Percentiles rank a stretch among this genome's conserved stretches.
phyloP scores from a whole-genome alignment of 2,888 invertebrate genomes.

The Synergus japonicus region DNA sequence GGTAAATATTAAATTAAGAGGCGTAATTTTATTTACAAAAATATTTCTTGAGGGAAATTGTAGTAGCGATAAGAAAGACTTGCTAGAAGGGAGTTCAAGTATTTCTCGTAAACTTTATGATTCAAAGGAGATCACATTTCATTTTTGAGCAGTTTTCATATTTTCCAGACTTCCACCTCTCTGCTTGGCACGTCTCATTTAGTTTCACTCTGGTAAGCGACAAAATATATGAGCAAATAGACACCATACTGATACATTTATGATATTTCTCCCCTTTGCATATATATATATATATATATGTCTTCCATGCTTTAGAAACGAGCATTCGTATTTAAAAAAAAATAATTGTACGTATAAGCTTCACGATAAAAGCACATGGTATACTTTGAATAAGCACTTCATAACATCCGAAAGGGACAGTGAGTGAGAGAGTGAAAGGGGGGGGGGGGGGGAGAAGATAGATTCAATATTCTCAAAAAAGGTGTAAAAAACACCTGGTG shows the following conservation, averaged over 20 bases:
- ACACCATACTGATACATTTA: slow-evolving; percentile 19
- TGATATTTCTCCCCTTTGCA: neutral
- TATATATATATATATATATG: neutral
- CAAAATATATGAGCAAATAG: slow-evolving; percentile 34
- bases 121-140: slow-evolving; percentile 24
- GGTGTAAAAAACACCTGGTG: neutral
- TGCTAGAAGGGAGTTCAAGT: neutral
- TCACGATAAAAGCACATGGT: neutral
- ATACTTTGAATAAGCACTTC: slow-evolving; percentile 24
- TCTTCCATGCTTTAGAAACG: neutral
- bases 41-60: neutral
- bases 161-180: slow-evolving; percentile 21
- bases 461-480: neutral
- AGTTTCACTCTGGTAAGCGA: slow-evolving; percentile 13
- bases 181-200: slow-evolving; percentile 31
- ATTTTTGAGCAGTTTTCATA: slow-evolving; percentile 34
- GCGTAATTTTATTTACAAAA: neutral
- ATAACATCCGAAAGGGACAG: neutral
- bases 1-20: neutral
- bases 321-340: neutral
- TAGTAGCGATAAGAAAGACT: neutral
- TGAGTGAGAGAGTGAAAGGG: no score
- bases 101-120: slow-evolving; percentile 1
- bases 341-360: neutral
- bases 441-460: neutral